Base-by-base conservation (phyloP, 2,113 vertebrate genomes). In the Cololabis saira region DNA sequence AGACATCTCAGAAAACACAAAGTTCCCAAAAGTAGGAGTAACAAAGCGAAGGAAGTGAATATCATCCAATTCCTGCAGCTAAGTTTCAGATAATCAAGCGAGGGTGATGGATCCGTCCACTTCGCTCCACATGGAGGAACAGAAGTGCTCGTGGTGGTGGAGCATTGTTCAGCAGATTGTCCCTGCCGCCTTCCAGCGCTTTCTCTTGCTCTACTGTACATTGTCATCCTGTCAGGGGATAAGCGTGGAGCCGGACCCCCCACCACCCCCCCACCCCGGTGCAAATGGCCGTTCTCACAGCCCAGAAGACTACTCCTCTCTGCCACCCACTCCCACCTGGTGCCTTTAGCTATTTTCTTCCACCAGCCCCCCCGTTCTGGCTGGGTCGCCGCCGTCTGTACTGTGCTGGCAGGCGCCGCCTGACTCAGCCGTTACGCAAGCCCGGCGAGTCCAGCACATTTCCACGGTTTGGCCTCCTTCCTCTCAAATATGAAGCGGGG, bases 281-380 rank as follows among this genome's bases (percentile, higher is more conserved):
- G 88, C 91, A 93, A 94, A 93, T 93, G 93, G 91, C 92, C 92
- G 90, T 93, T 92, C 91, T 94, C 90, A 90, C 93, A 94, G 93
- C 92, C 91, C 93, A 94, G 92, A 93, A 93, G 92, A 93, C 85
- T 83, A 89, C 88, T 90, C 90, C 91, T 92, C 92, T 89, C 86
- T 88, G 85, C 93, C 93, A 87, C 93, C 93, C 93, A 94, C 93
- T 93, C 91, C 90, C 93, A 94, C 93, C 92, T 94, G 93, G 83
- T 92, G 90, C 85, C 85, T 92, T 92, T 92, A n/a, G 93, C 93
- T 94, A 93, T 94, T 92, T 93, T 93, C 92, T 91, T 89, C 91
- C 90, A 88, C 82, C 91, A 89, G 91, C 85, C 91, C 81, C 85
- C 90, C 85, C 72, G 72, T 93, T 90, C 91, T 93, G 93, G 92